Percentiles rank a stretch among this genome's conserved stretches.
These are phyloP conservation scores for Halcyon badia DNA, from an alignment of 2,797 vertebrate genomes.

Conservation along the genomic window DNA sequence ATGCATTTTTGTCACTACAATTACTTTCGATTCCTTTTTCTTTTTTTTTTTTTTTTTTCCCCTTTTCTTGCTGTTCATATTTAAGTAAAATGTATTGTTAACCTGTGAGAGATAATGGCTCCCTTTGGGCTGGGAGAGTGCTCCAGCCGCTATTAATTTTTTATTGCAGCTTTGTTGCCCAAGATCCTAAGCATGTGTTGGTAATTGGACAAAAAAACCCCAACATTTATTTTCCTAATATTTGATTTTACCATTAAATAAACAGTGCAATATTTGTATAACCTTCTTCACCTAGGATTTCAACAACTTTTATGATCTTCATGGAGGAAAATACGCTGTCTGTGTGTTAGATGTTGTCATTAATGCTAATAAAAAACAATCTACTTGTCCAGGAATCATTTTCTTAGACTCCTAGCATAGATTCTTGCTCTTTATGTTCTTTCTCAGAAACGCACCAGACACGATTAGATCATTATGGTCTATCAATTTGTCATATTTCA, in stretches of 20 bases:
- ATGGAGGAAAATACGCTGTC: not conserved
- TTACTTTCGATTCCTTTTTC: not conserved
- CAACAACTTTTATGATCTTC: not conserved
- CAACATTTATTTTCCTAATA: not conserved
- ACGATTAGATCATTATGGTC: slow-evolving; percentile 57
- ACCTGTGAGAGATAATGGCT: not conserved
- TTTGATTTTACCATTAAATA: not conserved
- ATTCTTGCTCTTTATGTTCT: not conserved
- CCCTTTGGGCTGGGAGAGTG: not conserved
- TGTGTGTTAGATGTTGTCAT: not conserved
- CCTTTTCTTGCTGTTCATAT: not conserved
- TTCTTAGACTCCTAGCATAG: not conserved
- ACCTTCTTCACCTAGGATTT: not conserved
- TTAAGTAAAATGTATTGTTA: not conserved
- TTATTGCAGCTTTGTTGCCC: not conserved
- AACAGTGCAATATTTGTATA: not conserved
- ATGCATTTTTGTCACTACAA: not conserved
- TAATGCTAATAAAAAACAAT: not conserved
- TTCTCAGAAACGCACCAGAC: not conserved
- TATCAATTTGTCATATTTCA: slow-evolving; percentile 59
- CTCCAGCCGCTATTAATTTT: not conserved
- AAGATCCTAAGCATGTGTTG: not conserved
- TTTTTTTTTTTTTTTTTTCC: not conserved
- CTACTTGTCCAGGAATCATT: not conserved
- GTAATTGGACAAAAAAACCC: not conserved